phyloP scores from a whole-genome alignment of 2,888 invertebrate species.

The Aleiodes alternator region DNA sequence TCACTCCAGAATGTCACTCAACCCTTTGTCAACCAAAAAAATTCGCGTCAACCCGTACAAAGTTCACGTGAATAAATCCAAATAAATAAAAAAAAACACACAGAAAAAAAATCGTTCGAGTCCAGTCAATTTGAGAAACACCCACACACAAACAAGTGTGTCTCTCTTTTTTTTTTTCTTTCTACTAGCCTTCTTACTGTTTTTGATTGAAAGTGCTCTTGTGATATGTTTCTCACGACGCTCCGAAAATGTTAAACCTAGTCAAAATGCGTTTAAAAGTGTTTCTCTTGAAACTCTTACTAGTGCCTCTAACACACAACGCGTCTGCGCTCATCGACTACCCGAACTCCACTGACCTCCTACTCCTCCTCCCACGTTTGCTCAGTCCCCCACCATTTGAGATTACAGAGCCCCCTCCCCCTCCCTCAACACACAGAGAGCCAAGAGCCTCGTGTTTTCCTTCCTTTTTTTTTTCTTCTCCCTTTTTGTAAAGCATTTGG shows the following conservation, averaged over 20 bases:
- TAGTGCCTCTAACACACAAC: constrained; percentile 62
- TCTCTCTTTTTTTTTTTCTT: too few species aligned
- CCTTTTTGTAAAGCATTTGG: too few species aligned
- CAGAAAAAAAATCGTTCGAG: neutral
- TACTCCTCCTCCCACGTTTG: constrained; percentile 72
- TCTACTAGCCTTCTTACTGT: neutral
- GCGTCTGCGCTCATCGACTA: constrained; percentile 75
- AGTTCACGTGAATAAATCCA: neutral
- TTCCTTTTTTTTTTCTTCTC: too few species aligned
- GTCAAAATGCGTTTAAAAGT: constrained; percentile 22
- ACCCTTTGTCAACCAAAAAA: too few species aligned
- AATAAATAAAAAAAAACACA: constrained; percentile 10
- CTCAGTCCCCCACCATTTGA: constrained; percentile 57
- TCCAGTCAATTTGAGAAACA: neutral
- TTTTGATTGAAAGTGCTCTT: constrained; percentile 25
- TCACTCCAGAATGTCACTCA: neutral
- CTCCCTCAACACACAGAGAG: too few species aligned
- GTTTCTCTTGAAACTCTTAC: constrained; percentile 12
- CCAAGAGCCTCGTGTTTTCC: too few species aligned
- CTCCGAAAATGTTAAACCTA: constrained; percentile 28
- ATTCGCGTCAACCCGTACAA: neutral
- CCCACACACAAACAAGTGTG: too few species aligned
- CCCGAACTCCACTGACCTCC: constrained; percentile 74
- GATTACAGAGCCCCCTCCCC: neutral
- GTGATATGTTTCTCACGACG: constrained; percentile 42